Conservation (phyloP, 2,113 vertebrate species). For the Thermophis baileyi region DNA sequence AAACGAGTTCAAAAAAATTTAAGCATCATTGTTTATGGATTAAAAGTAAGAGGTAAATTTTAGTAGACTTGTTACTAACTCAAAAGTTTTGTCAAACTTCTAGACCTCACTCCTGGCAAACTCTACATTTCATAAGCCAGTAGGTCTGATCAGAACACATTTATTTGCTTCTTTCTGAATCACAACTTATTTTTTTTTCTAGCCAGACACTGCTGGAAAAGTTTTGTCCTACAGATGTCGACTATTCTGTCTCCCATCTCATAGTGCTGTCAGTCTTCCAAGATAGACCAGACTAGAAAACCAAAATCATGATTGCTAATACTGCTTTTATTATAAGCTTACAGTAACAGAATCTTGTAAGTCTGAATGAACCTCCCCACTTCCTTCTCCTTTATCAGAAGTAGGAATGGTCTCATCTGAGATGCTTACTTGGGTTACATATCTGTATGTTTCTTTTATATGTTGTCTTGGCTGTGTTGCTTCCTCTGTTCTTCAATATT, state of each 20-base stretch:
- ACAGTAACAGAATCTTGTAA: neutral
- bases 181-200: neutral
- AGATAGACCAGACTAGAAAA: neutral
- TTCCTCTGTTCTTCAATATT: neutral
- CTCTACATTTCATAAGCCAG: neutral
- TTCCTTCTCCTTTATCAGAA: neutral
- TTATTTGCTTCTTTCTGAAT: neutral
- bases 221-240: neutral
- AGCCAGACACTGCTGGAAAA: neutral
- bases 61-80: neutral
- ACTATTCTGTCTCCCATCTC: neutral
- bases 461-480: neutral
- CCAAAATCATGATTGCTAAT: neutral
- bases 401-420: neutral
- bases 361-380: neutral
- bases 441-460: neutral
- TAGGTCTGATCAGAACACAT: neutral
- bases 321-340: neutral
- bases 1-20: neutral
- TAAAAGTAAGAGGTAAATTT: neutral
- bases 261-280: neutral
- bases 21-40: neutral
- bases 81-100: neutral
- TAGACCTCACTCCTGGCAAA: neutral
- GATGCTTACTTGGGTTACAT: neutral